Evolutionary conservation across 2,888 invertebrate species (phyloP), one percentile per base, ranked within the genome.

Genomic region (Heliconius ethilla): DNA sequence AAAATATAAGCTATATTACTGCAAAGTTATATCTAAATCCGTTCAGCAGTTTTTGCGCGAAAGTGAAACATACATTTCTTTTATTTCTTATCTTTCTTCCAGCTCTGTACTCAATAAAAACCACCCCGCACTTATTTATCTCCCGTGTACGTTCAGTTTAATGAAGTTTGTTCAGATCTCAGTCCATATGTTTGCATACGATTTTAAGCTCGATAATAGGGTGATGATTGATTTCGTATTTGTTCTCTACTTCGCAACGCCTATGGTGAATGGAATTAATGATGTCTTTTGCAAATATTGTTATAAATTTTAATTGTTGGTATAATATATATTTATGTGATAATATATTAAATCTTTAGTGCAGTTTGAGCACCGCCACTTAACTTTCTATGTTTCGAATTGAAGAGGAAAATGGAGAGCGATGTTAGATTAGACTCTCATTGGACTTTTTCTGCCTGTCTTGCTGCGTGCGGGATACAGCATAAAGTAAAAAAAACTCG

Each of bases 131-230:
- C n/a, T 25, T 72, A 59, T 59, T 72, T 59, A 72, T 59, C 72
- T 55, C 55, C 33, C 37, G 72, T 80, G 75, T 75, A 78, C 83
- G 80, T 82, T 77, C 82, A 81, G 81, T 81, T 82, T 82, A 82
- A 83, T 81, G 80, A 82, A 82, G 80, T 83, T 82, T 80, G 75
- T 81, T 79, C 80, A 72, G 81, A 76, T 78, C 82, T 77, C 79
- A 76, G 77, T 66, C 79, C 59, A 75, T 81, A 76, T 81, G 79
- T 82, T 81, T 82, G 76, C 69, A 72, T 77, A 79, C 76, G 59
- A 73, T 78, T 81, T 80, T 75, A 75, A 79, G 78, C 79, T 70
- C 78, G 70, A 78, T 81, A 72, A 80, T 77, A 77, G 75, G 79
- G 80, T 65, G 80, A 69, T 76, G 77, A 77, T 76, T 63, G 80